Percentiles rank a stretch among this genome's conserved stretches.
phyloP scores from a whole-genome alignment of 2,113 vertebrate genomes.

The Rhinichthys klamathensis region DNA sequence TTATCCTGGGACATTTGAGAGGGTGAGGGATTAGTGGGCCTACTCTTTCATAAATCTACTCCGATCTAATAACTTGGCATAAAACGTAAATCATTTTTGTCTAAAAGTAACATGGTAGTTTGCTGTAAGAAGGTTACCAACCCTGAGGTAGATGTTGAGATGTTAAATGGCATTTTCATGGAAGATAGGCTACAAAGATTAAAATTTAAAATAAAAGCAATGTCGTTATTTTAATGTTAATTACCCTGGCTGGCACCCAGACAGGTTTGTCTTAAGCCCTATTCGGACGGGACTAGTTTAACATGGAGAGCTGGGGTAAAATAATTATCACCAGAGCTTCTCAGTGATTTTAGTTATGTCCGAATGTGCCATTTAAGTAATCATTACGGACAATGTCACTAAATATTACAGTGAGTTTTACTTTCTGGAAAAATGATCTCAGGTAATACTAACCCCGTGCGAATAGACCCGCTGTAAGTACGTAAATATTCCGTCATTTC shows the following conservation, averaged over 20 bases:
- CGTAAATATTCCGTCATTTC: too few relatives aligned
- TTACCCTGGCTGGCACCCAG: not conserved
- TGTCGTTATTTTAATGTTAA: not conserved
- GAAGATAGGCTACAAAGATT: not conserved
- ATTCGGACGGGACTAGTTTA: too few relatives aligned
- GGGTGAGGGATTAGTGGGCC: not conserved
- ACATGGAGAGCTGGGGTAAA: too few relatives aligned
- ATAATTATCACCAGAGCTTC: too few relatives aligned
- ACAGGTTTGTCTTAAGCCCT: not conserved
- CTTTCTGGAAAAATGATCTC: too few relatives aligned
- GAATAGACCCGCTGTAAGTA: too few relatives aligned
- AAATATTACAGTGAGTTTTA: too few relatives aligned
- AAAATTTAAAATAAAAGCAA: not conserved
- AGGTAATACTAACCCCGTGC: too few relatives aligned
- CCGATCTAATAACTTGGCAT: not conserved
- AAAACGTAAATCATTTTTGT: not conserved
- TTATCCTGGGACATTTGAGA: not conserved
- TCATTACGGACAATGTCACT: too few relatives aligned
- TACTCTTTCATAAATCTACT: not conserved
- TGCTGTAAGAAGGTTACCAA: not conserved
- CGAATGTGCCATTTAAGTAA: too few relatives aligned
- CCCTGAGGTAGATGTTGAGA: not conserved
- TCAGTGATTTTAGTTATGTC: too few relatives aligned
- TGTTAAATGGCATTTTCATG: not conserved
- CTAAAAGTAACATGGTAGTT: not conserved